These are phyloP conservation scores for Pseudochirops cupreus DNA, from an alignment of 2,797 vertebrate genomes.

Conservation along the genomic window DNA sequence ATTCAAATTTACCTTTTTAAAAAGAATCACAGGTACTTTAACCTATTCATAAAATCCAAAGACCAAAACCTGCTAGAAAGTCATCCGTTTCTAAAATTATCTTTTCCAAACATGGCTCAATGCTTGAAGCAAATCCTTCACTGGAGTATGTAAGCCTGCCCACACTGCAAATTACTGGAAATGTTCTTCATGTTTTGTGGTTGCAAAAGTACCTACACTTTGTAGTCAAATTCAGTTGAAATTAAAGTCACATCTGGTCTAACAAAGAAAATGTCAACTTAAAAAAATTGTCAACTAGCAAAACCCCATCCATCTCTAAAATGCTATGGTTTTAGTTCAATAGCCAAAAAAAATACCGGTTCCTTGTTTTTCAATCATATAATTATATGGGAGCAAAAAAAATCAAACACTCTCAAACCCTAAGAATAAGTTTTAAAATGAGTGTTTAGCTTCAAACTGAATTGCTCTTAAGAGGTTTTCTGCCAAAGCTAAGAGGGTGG, in stretches of 20 bases:
- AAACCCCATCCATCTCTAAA: slow-evolving; percentile 23
- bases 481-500: background rate
- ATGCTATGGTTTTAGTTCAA: slow-evolving; percentile 26
- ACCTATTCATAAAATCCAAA: slow-evolving; percentile 55
- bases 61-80: slow-evolving; percentile 59
- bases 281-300: slow-evolving; percentile 64
- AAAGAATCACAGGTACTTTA: slow-evolving; percentile 56
- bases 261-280: slow-evolving; percentile 61
- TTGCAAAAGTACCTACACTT: slow-evolving; percentile 65
- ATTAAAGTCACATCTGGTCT: slow-evolving; percentile 51
- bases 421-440: slow-evolving; percentile 42
- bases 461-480: slow-evolving; percentile 2
- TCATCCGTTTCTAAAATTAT: slow-evolving; percentile 63
- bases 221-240: slow-evolving; percentile 59
- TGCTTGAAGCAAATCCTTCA: slow-evolving; percentile 68
- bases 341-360: slow-evolving; percentile 14
- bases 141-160: slow-evolving; percentile 57
- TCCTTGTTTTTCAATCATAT: slow-evolving; percentile 28
- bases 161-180: slow-evolving; percentile 77
- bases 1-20: slow-evolving; percentile 29
- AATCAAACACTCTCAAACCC: slow-evolving; percentile 35
- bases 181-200: slow-evolving; percentile 72
- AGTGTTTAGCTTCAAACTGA: slow-evolving; percentile 19
- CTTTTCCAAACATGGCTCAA: slow-evolving; percentile 63
- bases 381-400: slow-evolving; percentile 38